Evolutionary conservation across 2,113 vertebrate species (phyloP).

Genomic region (Phyllostomus hastatus): DNA sequence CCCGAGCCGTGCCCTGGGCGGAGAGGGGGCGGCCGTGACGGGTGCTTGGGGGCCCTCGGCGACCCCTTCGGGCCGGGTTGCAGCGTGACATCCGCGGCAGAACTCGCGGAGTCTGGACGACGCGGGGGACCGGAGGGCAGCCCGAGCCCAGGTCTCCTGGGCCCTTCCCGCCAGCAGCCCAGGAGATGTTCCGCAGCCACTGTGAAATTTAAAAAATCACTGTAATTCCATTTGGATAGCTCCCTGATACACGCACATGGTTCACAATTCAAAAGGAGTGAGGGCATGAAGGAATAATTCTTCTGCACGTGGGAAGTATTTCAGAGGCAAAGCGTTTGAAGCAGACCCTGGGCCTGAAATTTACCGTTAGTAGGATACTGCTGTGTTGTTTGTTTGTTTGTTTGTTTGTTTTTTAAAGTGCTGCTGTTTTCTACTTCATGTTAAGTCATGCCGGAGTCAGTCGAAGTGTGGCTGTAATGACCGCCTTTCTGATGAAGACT

Average conservation of each 20-base stretch:
- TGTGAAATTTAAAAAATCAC: background rate
- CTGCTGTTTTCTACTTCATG: constrained; percentile 29
- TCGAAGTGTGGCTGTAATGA: constrained; percentile 90
- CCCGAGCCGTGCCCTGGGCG: background rate
- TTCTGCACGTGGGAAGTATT: background rate
- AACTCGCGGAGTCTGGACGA: background rate
- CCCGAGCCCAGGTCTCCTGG: background rate
- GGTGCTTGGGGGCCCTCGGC: background rate
- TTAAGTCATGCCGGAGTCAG: constrained; percentile 89
- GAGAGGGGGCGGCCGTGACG: background rate
- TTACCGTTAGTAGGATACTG: background rate
- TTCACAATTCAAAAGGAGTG: background rate
- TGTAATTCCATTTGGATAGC: background rate
- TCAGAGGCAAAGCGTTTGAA: background rate
- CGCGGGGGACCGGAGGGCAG: background rate
- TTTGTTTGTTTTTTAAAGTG: background rate
- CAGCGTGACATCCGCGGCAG: background rate
- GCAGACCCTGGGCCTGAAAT: background rate
- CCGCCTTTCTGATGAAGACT: constrained; percentile 93
- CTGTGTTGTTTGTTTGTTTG: background rate
- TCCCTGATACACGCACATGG: background rate
- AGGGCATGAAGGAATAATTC: background rate
- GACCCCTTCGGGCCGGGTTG: background rate
- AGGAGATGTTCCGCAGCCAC: background rate
- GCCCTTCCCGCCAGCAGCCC: background rate